These are phyloP conservation scores for Synodontis membranacea DNA, from an alignment of 2,113 vertebrate species.

Conservation along the genomic window DNA sequence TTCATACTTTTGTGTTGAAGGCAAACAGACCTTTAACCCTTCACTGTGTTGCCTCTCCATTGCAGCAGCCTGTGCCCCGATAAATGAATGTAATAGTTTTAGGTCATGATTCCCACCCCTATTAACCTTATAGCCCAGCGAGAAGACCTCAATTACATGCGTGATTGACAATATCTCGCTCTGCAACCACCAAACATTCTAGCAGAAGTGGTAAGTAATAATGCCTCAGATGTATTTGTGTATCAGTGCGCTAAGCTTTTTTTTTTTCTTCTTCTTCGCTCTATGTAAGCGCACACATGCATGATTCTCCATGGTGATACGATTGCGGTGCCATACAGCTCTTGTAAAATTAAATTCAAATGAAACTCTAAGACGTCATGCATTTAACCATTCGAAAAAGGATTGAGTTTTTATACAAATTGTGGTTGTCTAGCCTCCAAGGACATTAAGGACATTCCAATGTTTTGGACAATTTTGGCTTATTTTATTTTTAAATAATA, in stretches of 20 bases:
- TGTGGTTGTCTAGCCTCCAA: not conserved
- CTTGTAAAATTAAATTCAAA: not conserved
- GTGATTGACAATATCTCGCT: slow-evolving; percentile 55
- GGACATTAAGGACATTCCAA: not conserved
- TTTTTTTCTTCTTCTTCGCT: not conserved
- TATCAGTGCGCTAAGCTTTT: not conserved
- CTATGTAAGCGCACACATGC: not conserved
- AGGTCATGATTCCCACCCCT: slow-evolving; percentile 36
- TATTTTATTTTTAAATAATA: not conserved
- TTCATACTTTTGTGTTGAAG: not conserved
- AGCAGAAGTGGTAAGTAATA: slow-evolving; percentile 9
- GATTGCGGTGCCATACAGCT: not conserved
- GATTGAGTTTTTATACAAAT: not conserved
- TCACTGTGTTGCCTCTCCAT: slow-evolving; percentile 3
- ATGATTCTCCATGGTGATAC: not conserved
- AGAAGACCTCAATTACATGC: slow-evolving; percentile 59
- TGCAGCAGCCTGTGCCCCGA: slow-evolving; percentile 23
- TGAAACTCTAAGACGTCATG: not conserved
- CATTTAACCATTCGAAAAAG: not conserved
- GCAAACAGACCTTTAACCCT: slow-evolving; percentile 18
- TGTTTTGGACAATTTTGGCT: not conserved
- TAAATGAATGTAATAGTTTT: slow-evolving; percentile 50
- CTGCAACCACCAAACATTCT: slow-evolving; percentile 28
- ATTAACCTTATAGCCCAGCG: slow-evolving; percentile 55
- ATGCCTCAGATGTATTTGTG: slow-evolving; percentile 16